Base-by-base conservation (phyloP, 2,113 vertebrate genomes). In the Pteruthius melanotis region DNA sequence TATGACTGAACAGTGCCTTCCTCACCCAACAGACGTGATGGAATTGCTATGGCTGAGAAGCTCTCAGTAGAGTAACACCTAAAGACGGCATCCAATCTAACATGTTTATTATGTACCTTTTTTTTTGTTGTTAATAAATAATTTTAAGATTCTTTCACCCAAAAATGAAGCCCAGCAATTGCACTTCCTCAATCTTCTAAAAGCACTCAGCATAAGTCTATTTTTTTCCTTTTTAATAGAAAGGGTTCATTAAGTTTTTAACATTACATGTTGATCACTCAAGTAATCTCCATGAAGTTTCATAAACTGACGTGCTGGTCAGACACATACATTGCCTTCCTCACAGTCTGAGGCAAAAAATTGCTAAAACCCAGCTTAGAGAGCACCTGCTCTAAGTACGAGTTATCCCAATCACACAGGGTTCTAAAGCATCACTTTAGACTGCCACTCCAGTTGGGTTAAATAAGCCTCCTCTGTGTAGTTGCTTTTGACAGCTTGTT, bases 141-240 rank as follows among this genome's bases (percentile, higher is more conserved):
- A 6, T 30, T 69, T 11, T 5, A 28, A 74, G n/a, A 77, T 24
- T 18, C 4, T 65, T 79, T 24, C n/a, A 56, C 7, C 2, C 1
- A 83, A 75, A 82, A 74, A 39, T 6, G 0, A 94, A 78, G 12
- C 9, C 53, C 4, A 68, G 7, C 10, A 66, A 42, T 6, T 40
- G 10, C 15, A 54, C 22, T 28, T 50, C 20, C 33, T 53, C 0
- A 0, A 65, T 72, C 26, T 60, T 28, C n/a, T 54, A 19, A 35
- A n/a, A 1, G 1, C 0, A 0, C 26, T 83, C 39, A 65, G 30
- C 5, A 0, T 5, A 35, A 39, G 20, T 26, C 1, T 8, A 1
- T 15, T 83, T 61, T n/a, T 69, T 20, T 14, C 54, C 9, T 68
- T 84, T 68, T 54, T 7, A 56, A 28, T 2, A 20, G 42, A 45